phyloP scores from a whole-genome alignment of 2,113 vertebrate species.

The Microcebus murinus region DNA sequence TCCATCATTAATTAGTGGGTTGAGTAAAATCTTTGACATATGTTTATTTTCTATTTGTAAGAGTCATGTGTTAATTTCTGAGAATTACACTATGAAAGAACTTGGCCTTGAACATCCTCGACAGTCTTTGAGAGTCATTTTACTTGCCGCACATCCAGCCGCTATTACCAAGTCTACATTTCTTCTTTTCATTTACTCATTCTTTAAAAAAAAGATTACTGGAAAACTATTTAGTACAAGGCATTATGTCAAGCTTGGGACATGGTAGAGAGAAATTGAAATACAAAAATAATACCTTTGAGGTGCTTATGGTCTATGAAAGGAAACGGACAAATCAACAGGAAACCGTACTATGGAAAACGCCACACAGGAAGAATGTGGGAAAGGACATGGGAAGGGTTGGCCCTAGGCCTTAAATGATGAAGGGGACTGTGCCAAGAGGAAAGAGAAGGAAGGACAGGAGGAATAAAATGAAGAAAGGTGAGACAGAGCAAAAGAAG shows the following conservation, averaged over 20 bases:
- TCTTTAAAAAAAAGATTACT: constrained; percentile 4
- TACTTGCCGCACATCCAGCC: neutral
- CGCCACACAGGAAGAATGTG: neutral
- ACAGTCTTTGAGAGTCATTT: neutral
- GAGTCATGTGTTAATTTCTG: neutral
- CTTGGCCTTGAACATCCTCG: neutral
- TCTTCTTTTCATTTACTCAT: neutral
- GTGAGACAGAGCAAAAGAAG: neutral
- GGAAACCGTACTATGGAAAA: neutral
- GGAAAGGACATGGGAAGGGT: neutral
- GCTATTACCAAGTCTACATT: neutral
- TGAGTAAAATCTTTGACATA: neutral
- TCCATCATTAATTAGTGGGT: neutral
- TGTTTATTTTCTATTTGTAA: neutral
- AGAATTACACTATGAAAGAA: neutral
- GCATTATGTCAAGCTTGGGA: neutral
- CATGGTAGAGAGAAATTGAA: neutral
- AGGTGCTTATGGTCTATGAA: neutral
- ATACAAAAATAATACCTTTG: neutral
- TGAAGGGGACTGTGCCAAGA: neutral
- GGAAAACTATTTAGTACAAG: constrained; percentile 21
- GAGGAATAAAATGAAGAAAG: neutral
- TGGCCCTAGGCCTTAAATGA: neutral
- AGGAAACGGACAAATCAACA: neutral
- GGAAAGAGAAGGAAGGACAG: neutral